phyloP scores from a whole-genome alignment of 2,113 vertebrate genomes.

The Corydoras maculifer region DNA sequence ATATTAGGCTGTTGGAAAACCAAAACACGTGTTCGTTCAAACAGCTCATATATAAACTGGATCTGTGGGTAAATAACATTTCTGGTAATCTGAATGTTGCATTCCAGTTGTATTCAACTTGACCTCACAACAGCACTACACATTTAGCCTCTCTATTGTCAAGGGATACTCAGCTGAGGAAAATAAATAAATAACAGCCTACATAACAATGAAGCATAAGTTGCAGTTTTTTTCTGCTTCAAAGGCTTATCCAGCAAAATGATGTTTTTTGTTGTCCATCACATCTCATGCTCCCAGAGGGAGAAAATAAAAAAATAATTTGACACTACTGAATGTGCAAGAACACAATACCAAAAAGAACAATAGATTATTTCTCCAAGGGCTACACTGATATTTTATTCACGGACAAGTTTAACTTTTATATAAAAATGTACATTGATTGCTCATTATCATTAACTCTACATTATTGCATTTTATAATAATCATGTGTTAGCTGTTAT shows the following conservation, averaged over 20 bases:
- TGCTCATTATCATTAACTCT: no score
- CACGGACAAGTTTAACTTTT: neutral
- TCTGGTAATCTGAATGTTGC: no score
- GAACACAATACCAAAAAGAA: conserved; percentile 16
- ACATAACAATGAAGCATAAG: conserved; percentile 11
- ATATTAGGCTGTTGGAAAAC: no score
- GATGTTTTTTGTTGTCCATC: conserved; percentile 23
- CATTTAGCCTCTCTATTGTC: conserved; percentile 25
- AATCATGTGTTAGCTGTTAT: no score
- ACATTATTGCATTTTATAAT: no score
- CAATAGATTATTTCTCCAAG: conserved; percentile 5
- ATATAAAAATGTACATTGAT: no score
- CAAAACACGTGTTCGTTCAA: no score
- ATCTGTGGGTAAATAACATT: no score
- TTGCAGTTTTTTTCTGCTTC: conserved; percentile 6
- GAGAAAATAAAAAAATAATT: neutral
- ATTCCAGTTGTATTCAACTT: neutral
- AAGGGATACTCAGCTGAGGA: conserved; percentile 7
- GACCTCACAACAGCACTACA: conserved; percentile 9
- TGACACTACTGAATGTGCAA: conserved; percentile 1
- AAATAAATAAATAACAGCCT: conserved; percentile 1
- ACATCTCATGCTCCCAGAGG: conserved; percentile 2
- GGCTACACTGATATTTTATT: neutral
- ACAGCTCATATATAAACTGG: no score
- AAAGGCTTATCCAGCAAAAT: conserved; percentile 15